Percentiles rank a stretch among this genome's conserved stretches.
Conservation (phyloP, 2,888 invertebrate species). For the Rhodophaea formosa region DNA sequence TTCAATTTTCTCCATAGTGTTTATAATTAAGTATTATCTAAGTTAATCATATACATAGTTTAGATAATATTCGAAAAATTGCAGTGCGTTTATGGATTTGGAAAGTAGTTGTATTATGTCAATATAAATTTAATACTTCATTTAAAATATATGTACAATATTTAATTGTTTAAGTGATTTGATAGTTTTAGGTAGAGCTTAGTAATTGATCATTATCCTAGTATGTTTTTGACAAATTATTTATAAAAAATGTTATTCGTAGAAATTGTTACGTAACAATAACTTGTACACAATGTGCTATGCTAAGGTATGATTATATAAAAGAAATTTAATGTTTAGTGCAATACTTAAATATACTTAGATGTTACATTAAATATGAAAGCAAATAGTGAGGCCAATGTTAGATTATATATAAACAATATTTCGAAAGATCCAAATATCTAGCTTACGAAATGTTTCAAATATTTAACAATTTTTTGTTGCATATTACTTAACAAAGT, state of each 20-base stretch:
- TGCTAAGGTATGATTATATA: conserved; percentile 2
- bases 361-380: conserved; percentile 49
- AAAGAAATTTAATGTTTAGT: conserved; percentile 24
- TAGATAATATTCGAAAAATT: conserved; percentile 27
- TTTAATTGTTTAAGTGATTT: too few relatives aligned
- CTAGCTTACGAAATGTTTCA: too few relatives aligned
- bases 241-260: conserved; percentile 5
- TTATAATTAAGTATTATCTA: background rate
- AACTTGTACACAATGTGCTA: background rate
- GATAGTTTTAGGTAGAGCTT: conserved; percentile 1
- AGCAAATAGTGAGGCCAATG: conserved; percentile 69
- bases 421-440: background rate
- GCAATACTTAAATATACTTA: conserved; percentile 26
- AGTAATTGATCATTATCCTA: background rate
- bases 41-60: background rate
- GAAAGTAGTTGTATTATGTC: conserved; percentile 24
- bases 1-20: background rate
- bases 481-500: too few relatives aligned
- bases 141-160: conserved; percentile 24
- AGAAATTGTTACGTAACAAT: background rate
- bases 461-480: too few relatives aligned
- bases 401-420: conserved; percentile 28
- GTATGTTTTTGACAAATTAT: background rate
- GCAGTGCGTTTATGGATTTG: conserved; percentile 40
- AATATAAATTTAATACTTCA: conserved; percentile 4